phyloP scores from a whole-genome alignment of 2,797 vertebrate genomes.

The Pseudochromis fuscus region DNA sequence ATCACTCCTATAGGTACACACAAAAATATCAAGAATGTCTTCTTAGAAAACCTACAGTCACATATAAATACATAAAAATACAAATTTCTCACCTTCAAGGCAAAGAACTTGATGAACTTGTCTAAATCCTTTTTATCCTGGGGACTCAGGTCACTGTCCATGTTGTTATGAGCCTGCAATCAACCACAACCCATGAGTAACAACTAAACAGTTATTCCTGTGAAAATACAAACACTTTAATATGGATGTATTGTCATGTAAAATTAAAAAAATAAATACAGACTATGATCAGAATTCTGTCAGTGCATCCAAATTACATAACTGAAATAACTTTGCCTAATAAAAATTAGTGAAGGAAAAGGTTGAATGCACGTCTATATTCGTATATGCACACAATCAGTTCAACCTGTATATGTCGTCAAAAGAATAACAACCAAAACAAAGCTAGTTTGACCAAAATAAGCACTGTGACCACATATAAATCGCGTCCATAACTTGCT shows the following conservation, averaged over 20 bases:
- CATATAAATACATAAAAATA: neutral
- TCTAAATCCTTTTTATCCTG: slow-evolving; percentile 99
- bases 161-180: slow-evolving; percentile 87
- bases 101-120: slow-evolving; percentile 99
- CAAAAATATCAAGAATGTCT: too few relatives aligned
- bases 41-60: neutral
- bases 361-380: too few relatives aligned
- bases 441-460: neutral
- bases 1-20: too few relatives aligned
- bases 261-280: neutral
- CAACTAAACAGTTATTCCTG: too few relatives aligned
- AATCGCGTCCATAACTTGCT: too few relatives aligned
- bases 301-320: neutral
- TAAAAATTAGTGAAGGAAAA: too few relatives aligned
- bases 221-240: neutral
- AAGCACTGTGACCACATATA: neutral
- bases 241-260: too few relatives aligned
- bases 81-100: slow-evolving; percentile 89
- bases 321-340: neutral
- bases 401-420: too few relatives aligned
- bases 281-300: neutral
- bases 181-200: neutral
- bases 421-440: neutral
- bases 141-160: slow-evolving; percentile 97
- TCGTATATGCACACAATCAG: too few relatives aligned